Evolutionary conservation across 2,113 vertebrate species (phyloP), one percentile per base, ranked within the genome.

Genomic region (Nothobranchius kuhntae): DNA sequence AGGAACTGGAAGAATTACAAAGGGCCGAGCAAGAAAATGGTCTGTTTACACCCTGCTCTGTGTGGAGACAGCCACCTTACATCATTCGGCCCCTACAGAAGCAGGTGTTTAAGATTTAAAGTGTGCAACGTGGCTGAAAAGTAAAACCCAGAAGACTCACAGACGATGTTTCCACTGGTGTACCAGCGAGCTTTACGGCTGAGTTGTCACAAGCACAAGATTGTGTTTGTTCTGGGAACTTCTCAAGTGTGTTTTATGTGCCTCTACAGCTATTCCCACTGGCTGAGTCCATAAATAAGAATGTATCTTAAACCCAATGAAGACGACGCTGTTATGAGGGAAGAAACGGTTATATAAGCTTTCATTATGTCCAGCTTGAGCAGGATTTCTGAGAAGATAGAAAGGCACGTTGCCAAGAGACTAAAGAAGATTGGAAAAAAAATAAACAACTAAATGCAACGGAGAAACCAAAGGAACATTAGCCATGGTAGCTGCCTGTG

Each of bases 1-100:
- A 77, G 68, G 67, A 35, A 74, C 46, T 5, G 67, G 36, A 80
- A 83, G 82, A 89, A 77, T 87, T 83, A 90, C 46, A 1, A 36
- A 66, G 26, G 58, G 17, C 61, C 1, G 14, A 70, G 71, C 66
- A 35, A 14, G 11, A 64, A 61, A 68, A 21, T 1, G 47, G 55
- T 17, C n/a, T 6, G 12, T 42, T 53, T 38, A 67, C 38, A 75
- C 26, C 13, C 15, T 1, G 7, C 38, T 51, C 44, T 17, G 35
- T 47, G 56, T 68, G 47, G 58, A 35, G 61, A 52, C 58, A 65
- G 1, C 61, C 65, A 53, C 56, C 50, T 64, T 59, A 53, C 38
- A 3, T 13, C 66, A 65, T 36, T 47, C 50, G 71, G 53, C 59
- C 54, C 66, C 63, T 6, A 21, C 17, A 35, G 9, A 50, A 12